Evolutionary conservation across 2,888 invertebrate species (phyloP).

Genomic region (Temnothorax ravouxi): DNA sequence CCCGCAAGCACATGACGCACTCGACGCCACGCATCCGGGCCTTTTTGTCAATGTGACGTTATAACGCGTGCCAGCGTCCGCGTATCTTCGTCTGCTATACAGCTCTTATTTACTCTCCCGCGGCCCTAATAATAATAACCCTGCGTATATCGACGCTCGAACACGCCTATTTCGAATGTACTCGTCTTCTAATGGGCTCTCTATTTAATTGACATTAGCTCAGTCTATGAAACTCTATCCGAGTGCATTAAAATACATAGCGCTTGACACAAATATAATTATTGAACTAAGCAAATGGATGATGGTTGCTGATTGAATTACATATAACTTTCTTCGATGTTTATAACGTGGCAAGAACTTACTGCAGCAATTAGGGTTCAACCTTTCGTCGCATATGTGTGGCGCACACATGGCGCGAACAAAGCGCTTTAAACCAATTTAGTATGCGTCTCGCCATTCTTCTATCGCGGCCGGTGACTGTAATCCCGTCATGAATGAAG

Average conservation of each 20-base stretch:
- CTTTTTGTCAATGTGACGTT: constrained; percentile 71
- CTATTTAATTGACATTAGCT: constrained; percentile 20
- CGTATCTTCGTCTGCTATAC: background rate
- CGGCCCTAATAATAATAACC: constrained; percentile 27
- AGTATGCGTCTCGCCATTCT: constrained; percentile 17
- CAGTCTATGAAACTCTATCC: constrained; percentile 7
- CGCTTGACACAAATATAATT: constrained; percentile 1
- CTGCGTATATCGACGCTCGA: constrained; percentile 2
- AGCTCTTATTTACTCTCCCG: constrained; percentile 8
- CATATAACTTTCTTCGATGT: background rate
- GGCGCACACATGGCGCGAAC: constrained; percentile 29
- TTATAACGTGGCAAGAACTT: background rate
- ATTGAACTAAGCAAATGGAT: constrained; percentile 10
- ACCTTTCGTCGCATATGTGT: constrained; percentile 23
- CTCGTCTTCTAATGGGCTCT: constrained; percentile 14
- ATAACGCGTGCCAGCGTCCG: constrained; percentile 58
- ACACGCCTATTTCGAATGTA: constrained; percentile 24
- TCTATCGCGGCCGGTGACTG: background rate
- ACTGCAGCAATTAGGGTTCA: background rate
- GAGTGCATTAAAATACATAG: background rate
- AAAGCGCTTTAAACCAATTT: constrained; percentile 37
- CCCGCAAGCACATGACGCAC: constrained; percentile 38
- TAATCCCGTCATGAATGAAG: constrained; percentile 12
- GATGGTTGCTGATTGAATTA: constrained; percentile 15
- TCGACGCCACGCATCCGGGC: constrained; percentile 61